phyloP scores from a whole-genome alignment of 2,113 vertebrate genomes.

The Heteronetta atricapilla region DNA sequence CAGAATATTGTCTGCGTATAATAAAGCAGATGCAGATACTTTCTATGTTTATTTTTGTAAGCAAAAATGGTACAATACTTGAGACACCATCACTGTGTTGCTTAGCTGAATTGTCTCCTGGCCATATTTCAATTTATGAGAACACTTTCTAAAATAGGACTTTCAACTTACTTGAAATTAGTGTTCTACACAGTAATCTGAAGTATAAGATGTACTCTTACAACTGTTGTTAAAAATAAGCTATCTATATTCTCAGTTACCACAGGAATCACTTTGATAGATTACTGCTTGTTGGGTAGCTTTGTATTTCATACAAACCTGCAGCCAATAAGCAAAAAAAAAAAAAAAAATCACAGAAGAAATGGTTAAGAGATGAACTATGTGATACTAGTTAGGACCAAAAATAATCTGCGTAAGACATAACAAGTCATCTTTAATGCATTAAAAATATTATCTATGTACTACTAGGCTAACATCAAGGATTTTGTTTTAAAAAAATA shows the following conservation, averaged over 20 bases:
- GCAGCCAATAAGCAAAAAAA: neutral
- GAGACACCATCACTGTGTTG: neutral
- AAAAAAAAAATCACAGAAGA: neutral
- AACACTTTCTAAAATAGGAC: neutral
- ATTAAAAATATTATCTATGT: neutral
- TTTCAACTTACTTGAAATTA: neutral
- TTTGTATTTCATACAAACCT: neutral
- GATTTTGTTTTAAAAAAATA: neutral
- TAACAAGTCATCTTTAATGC: neutral
- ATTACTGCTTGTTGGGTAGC: neutral
- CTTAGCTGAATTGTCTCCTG: neutral
- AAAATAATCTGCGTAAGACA: neutral
- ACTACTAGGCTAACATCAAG: neutral
- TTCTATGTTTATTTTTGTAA: neutral
- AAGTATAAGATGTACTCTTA: neutral
- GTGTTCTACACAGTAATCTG: neutral
- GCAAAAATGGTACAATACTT: neutral
- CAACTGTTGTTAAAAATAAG: neutral
- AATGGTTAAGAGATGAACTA: neutral
- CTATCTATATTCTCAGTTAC: neutral
- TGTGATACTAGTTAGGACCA: neutral
- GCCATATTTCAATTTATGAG: neutral
- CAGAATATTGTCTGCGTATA: neutral
- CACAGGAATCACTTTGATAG: neutral
- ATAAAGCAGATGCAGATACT: neutral